Base-by-base conservation (phyloP, 37 sponge, comb jelly and placozoan species). In the Petrosia ficiformis region DNA sequence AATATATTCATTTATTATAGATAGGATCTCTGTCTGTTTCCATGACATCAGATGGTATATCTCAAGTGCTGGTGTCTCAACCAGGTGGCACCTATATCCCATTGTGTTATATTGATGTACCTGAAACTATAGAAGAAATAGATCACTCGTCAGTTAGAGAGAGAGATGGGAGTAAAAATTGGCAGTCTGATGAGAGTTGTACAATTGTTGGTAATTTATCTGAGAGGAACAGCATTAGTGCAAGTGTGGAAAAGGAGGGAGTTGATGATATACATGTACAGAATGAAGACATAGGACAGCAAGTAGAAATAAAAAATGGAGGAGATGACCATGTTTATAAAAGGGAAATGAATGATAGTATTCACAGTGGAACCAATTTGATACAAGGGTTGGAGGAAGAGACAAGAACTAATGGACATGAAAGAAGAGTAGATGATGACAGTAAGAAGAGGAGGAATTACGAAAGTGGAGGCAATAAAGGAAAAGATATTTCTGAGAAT, bases 71-170 rank as follows among this genome's bases (percentile, higher is more conserved):
- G 22, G 81, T 92, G 3, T 83, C 93, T 31, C 93, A 92, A 56
- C 82, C 89, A 0, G 93, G 93, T 0, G 93, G 93, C 1, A 87
- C 80, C 1, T 84, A 82, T 54, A 59, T 92, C 29, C 80, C 86
- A 3, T 40, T 86, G 42, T n/a, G 10, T 16, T 78, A 78, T 61
- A 22, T n/a, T 6, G 28, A n/a, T 5, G 14, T 19, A 19, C 14
- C 14, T 48, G 54, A 48, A 14, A 14, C 8, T 14, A 8, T 48
- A 8, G 8, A 19, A 8, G 14, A 8, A 8, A 19, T 14, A 8
- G 14, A 19, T 19, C 14, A 8, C 54, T 48, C 54, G 14, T 48
- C 54, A 19, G 8, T 14, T 19, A 48, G 8, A 14, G 8, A 19
- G 14, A 19, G 14, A 48, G 54, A 48, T 48, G 14, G 14, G 8